Conservation (phyloP, 2,888 invertebrate species). For the Apamea crenata region DNA sequence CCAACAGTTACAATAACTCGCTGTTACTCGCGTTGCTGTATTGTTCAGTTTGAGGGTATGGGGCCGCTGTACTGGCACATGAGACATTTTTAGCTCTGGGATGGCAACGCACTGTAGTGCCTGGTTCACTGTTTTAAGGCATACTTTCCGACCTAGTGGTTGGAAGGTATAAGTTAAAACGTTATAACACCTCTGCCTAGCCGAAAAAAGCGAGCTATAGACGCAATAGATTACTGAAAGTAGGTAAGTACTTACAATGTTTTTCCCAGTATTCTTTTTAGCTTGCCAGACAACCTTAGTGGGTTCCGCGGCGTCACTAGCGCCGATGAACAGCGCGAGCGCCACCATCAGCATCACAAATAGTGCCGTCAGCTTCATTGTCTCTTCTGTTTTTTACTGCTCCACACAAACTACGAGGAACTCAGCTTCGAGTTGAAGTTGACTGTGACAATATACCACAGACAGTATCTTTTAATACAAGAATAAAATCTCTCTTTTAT, state of each 20-base stretch:
- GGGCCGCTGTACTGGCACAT: not conserved
- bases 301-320: slow-evolving; percentile 29
- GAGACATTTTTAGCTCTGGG: not conserved
- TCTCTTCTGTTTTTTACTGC: slow-evolving; percentile 8
- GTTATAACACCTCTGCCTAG: not conserved
- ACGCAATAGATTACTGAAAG: not conserved
- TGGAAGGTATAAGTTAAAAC: not conserved
- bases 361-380: slow-evolving; percentile 35
- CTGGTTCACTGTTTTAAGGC: no score
- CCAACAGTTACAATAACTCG: not conserved
- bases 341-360: slow-evolving; percentile 40
- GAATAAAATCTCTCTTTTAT: not conserved
- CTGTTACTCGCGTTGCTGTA: no score
- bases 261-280: slow-evolving; percentile 73
- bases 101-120: no score
- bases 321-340: slow-evolving; percentile 29
- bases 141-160: not conserved
- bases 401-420: not conserved
- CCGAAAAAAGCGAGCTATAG: not conserved
- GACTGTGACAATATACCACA: slow-evolving; percentile 1
- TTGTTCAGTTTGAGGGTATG: no score
- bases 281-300: slow-evolving; percentile 47
- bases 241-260: slow-evolving; percentile 69
- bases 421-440: not conserved
- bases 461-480: slow-evolving; percentile 1